Conservation (phyloP, 2,888 invertebrate species). For the Melanophora roralis region DNA sequence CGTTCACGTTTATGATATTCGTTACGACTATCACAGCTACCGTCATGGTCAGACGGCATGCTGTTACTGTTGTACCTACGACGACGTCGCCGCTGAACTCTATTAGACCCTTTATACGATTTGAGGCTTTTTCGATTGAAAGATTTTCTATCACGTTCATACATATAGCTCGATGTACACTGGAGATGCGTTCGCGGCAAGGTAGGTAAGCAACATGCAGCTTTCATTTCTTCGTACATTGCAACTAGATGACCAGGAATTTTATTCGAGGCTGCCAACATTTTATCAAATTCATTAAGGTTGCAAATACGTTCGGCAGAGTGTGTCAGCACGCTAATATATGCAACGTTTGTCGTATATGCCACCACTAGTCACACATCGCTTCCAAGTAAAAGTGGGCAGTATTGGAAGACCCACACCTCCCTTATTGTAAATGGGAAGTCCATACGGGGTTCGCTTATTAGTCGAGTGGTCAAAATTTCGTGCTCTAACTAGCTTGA, state of each 20-base stretch:
- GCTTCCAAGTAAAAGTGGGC: conserved; percentile 69
- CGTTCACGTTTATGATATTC: conserved; percentile 74
- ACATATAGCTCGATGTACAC: conserved; percentile 71
- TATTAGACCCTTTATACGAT: conserved; percentile 74
- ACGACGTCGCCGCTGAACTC: conserved; percentile 67
- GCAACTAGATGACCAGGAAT: conserved; percentile 57
- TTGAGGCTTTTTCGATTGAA: conserved; percentile 77
- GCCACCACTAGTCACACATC: conserved; percentile 66
- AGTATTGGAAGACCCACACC: conserved; percentile 69
- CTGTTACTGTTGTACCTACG: conserved; percentile 76
- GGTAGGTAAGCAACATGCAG: conserved; percentile 62
- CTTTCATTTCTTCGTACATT: conserved; percentile 61
- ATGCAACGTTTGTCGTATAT: conserved; percentile 73
- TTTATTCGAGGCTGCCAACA: conserved; percentile 58
- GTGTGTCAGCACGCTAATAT: conserved; percentile 74
- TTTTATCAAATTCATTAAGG: conserved; percentile 70
- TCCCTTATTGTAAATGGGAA: conserved; percentile 76
- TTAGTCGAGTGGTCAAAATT: conserved; percentile 76
- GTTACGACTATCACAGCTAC: conserved; percentile 76
- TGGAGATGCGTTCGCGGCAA: conserved; percentile 48
- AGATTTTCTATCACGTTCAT: conserved; percentile 75
- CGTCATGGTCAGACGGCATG: conserved; percentile 72
- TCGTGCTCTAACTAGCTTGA: conserved; percentile 73
- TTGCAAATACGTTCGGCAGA: conserved; percentile 74
- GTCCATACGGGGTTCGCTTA: conserved; percentile 76